Evolutionary conservation across 2,888 invertebrate genomes (phyloP).

Genomic region (Eristalis pertinax): DNA sequence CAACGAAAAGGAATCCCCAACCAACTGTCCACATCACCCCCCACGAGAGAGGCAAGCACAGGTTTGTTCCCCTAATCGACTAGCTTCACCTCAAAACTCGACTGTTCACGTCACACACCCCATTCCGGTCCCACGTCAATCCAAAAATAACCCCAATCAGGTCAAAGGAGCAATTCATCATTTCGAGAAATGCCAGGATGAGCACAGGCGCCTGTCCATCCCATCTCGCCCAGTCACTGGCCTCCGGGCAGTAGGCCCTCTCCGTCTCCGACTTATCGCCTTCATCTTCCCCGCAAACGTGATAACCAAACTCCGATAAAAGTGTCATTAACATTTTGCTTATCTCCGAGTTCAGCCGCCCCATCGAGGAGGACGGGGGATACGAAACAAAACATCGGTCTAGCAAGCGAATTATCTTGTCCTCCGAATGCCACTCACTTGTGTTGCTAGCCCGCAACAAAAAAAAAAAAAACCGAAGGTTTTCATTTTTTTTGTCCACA

Average conservation of each 20-base stretch:
- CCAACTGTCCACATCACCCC: no score
- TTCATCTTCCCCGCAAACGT: conserved; percentile 13
- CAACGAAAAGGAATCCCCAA: no score
- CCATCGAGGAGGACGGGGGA: background rate
- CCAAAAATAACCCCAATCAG: background rate
- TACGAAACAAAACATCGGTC: conserved; percentile 49
- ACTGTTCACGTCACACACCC: no score
- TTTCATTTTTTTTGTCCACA: background rate
- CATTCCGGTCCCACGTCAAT: background rate
- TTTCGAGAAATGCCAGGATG: background rate
- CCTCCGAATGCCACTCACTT: conserved; percentile 23
- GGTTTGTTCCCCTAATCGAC: no score
- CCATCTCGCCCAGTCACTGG: background rate
- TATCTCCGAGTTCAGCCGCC: background rate
- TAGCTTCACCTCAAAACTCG: no score
- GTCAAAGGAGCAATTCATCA: background rate
- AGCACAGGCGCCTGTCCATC: background rate
- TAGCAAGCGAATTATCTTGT: conserved; percentile 41
- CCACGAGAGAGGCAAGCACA: no score
- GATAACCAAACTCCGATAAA: conserved; percentile 48
- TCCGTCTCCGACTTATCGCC: background rate
- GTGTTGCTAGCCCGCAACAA: conserved; percentile 21
- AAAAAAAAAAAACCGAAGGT: background rate
- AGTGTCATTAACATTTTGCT: conserved; percentile 60
- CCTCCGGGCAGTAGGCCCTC: background rate